A percentile compares a stretch with the other conserved stretches of the same genome.
phyloP scores from a whole-genome alignment of 2,797 vertebrate genomes.

The Eulemur mongoz region DNA sequence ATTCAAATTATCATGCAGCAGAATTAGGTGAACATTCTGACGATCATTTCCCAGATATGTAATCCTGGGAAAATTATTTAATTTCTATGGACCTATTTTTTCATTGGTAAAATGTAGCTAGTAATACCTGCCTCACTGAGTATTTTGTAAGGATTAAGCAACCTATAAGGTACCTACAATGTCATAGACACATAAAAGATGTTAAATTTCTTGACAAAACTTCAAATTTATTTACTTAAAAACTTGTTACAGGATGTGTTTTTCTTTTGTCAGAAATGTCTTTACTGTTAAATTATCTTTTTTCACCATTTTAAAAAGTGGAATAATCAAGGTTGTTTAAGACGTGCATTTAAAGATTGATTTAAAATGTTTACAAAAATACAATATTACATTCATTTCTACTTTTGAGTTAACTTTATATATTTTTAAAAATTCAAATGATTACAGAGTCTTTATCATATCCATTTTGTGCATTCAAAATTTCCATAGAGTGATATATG shows the following conservation, averaged over 20 bases:
- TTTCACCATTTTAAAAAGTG: neutral
- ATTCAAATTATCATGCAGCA: neutral
- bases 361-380: neutral
- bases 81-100: neutral
- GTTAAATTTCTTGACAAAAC: neutral
- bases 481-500: neutral
- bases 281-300: slow-evolving; percentile 2
- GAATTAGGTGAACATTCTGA: slow-evolving; percentile 20
- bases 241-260: neutral
- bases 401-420: slow-evolving; percentile 6
- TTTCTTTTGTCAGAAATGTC: neutral
- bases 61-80: slow-evolving; percentile 26
- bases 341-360: neutral
- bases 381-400: neutral
- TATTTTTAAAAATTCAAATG: neutral
- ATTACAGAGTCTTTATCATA: slow-evolving; percentile 1
- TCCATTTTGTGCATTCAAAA: neutral
- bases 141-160: neutral
- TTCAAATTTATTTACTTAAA: slow-evolving; percentile 36
- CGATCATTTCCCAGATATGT: neutral
- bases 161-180: neutral
- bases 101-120: neutral
- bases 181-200: neutral
- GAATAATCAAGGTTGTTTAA: neutral
- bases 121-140: neutral